A percentile compares a stretch with the other conserved stretches of the same genome.
phyloP scores from a whole-genome alignment of 1,140 invertebrate genomes.

The Steinernema feltiae region DNA sequence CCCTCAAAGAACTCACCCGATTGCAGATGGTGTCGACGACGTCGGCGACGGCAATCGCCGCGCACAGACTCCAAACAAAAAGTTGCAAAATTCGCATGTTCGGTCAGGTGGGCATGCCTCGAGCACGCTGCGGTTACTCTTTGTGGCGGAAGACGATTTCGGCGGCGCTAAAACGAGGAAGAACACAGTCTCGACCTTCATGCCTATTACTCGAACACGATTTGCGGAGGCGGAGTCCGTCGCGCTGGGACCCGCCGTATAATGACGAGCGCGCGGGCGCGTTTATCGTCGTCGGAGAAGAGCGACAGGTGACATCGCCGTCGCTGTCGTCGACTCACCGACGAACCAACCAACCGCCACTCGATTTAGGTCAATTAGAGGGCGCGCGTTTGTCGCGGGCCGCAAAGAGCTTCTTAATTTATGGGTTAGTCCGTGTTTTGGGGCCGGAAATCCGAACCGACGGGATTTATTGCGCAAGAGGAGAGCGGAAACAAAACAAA shows the following conservation, averaged over 20 bases:
- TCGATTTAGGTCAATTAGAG: constrained; percentile 5
- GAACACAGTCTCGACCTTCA: background rate
- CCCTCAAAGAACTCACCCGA: background rate
- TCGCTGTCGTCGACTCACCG: background rate
- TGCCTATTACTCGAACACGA: background rate
- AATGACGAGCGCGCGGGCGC: background rate
- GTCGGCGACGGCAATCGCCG: background rate
- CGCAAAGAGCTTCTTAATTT: background rate
- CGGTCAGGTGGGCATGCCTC: constrained; percentile 3
- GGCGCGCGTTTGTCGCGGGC: constrained; percentile 4
- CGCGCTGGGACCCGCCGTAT: background rate
- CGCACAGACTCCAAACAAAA: background rate
- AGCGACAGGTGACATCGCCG: constrained; percentile 5
- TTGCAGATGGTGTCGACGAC: background rate
- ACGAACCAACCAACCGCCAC: background rate
- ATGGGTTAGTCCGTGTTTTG: too few species aligned
- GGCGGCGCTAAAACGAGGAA: background rate
- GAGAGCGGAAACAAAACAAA: background rate
- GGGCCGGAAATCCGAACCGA: background rate
- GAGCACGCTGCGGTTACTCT: background rate
- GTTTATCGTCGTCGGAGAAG: background rate
- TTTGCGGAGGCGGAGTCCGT: background rate
- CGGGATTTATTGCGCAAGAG: background rate
- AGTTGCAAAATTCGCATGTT: background rate
- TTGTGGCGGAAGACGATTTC: background rate